These are phyloP conservation scores for Alethe diademata DNA, from an alignment of 2,113 vertebrate species.

Conservation along the genomic window DNA sequence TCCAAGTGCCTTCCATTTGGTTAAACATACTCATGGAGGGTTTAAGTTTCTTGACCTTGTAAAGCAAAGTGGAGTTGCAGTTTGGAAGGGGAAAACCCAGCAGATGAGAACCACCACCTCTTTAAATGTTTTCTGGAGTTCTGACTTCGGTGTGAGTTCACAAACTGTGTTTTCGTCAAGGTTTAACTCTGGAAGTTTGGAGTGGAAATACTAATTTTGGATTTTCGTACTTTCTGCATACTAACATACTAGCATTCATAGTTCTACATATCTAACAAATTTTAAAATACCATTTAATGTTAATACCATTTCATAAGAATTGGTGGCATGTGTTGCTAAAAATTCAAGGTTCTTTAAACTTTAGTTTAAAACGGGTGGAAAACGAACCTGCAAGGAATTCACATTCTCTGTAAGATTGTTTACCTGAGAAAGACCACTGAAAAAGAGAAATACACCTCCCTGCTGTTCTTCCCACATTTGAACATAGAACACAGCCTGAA, in stretches of 20 bases:
- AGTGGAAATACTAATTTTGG: background rate
- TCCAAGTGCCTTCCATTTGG: background rate
- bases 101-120: background rate
- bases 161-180: background rate
- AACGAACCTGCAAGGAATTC: background rate
- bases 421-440: background rate
- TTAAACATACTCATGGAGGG: background rate
- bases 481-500: background rate
- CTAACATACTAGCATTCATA: too few relatives aligned
- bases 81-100: background rate
- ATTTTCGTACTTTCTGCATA: background rate
- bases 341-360: background rate
- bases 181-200: background rate
- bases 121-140: background rate
- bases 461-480: background rate
- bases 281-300: background rate
- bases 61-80: background rate
- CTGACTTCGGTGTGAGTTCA: background rate
- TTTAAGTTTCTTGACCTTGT: background rate
- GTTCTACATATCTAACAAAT: background rate
- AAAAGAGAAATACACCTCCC: background rate
- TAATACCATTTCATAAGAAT: background rate
- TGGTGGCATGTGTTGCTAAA: background rate
- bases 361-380: background rate
- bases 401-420: fast-evolving